Evolutionary conservation across 2,888 invertebrate genomes (phyloP).

Genomic region (Microctonus brassicae): DNA sequence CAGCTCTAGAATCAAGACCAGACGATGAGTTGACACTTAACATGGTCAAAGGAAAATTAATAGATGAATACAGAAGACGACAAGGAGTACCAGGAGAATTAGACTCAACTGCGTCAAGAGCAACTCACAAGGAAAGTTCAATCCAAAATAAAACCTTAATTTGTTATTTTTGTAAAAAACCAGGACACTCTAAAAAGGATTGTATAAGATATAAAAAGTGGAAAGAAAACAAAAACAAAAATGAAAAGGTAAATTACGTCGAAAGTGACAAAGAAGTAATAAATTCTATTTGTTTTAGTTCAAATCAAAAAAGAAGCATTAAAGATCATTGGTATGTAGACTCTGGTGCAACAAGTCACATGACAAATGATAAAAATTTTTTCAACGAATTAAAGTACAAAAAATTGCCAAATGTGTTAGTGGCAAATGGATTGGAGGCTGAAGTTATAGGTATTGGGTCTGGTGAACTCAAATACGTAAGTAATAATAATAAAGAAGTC

Average conservation of each 20-base stretch:
- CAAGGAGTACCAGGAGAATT: slow-evolving; percentile 23
- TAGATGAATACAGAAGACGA: slow-evolving; percentile 48
- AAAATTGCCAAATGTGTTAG: slow-evolving; percentile 1
- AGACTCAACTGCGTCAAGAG: slow-evolving; percentile 29
- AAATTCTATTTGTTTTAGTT: slow-evolving; percentile 7
- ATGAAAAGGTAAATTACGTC: slow-evolving; percentile 24
- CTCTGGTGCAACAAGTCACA: slow-evolving; percentile 47
- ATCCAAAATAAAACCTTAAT: too few species aligned
- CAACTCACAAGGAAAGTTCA: slow-evolving; percentile 11
- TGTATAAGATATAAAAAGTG: slow-evolving; percentile 36
- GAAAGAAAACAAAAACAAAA: too few species aligned
- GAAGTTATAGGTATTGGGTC: slow-evolving; percentile 42
- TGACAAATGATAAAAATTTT: slow-evolving; percentile 39
- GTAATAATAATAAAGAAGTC: slow-evolving; percentile 6
- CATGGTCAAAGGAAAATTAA: slow-evolving; percentile 45
- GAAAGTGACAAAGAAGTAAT: background rate
- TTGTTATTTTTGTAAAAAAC: slow-evolving; percentile 41
- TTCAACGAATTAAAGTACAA: slow-evolving; percentile 32
- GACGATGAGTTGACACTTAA: slow-evolving; percentile 44
- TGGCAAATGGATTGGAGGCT: too few species aligned
- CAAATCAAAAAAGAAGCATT: background rate
- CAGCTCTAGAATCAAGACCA: slow-evolving; percentile 46
- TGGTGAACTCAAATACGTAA: slow-evolving; percentile 33
- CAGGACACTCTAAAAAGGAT: slow-evolving; percentile 39
- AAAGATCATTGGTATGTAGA: slow-evolving; percentile 40